Evolutionary conservation across 2,113 vertebrate species (phyloP), one percentile per base, ranked within the genome.

Genomic region (Xenopus tropicalis): DNA sequence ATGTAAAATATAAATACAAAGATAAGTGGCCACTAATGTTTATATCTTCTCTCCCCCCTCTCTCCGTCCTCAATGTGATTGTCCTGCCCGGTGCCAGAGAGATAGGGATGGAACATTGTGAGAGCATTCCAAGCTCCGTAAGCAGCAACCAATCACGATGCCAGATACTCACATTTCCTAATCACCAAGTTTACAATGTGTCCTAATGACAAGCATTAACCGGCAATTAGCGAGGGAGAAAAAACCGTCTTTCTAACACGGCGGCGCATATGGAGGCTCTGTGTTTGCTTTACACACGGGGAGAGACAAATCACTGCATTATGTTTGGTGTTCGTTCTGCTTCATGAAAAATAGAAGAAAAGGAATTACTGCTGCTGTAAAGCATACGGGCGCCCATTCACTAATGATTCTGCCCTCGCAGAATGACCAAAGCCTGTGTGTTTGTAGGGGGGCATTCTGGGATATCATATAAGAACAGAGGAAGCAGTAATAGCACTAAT

Each of bases 201-300:
- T 51, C 59, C 25, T 71, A 70, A 70, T 70, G 69, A 62, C 48
- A 51, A 20, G 44, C 23, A 62, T 71, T 63, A 52, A 22, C 21
- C 2, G 11, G 58, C 59, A 71, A 71, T 51, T 62, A 62, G 69
- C 21, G 19, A 42, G 25, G 22, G 21, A 24, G 25, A 42, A n/a
- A 19, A 37, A 58, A 11, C 14, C 3, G 24, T 4, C n/a, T 9
- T 59, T 54, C 56, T 56, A 24, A 10, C 13, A 51, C 14, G 7
- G 20, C 16, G 20, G 21, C 13, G 10, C 20, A 16, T 37, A 37
- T 13, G 12, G 46, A 48, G 46, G 3, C 2, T 48, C 13, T 48
- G 46, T 48, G 16, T 48, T 48, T 48, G 46, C 46, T 14, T 48
- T 17, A 19, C 4, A 58, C 51, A 21, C 19, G 25, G 14, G 25